Conservation (phyloP, 2,113 vertebrate species). For the Cisticola juncidis region DNA sequence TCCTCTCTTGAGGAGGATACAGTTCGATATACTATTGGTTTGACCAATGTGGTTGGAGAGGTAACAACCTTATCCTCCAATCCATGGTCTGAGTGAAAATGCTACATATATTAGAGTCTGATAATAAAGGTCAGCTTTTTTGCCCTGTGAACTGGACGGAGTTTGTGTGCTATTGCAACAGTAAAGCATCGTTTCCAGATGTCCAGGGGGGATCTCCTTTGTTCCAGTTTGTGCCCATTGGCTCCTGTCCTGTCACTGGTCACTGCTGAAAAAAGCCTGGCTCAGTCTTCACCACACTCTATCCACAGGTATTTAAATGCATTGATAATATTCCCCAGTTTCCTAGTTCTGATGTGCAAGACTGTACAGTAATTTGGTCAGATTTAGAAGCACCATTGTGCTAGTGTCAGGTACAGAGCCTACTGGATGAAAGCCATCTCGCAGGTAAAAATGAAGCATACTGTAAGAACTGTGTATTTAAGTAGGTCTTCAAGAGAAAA, state of each 20-base stretch:
- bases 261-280: not conserved
- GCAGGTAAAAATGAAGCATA: not conserved
- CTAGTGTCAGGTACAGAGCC: fast-evolving
- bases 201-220: not conserved
- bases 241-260: not conserved
- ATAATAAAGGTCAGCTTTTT: no score
- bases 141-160: no score
- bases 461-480: not conserved
- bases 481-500: not conserved
- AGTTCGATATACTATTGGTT: no score
- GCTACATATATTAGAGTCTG: no score
- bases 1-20: no score
- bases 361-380: not conserved
- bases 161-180: not conserved
- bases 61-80: no score
- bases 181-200: not conserved
- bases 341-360: not conserved
- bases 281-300: not conserved
- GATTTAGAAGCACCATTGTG: not conserved
- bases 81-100: no score
- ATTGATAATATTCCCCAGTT: not conserved
- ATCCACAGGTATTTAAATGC: not conserved
- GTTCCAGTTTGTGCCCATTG: not conserved
- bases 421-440: not conserved
- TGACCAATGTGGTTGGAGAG: no score